Evolutionary conservation across 2,888 invertebrate genomes (phyloP).

Genomic region (Neria commutata): DNA sequence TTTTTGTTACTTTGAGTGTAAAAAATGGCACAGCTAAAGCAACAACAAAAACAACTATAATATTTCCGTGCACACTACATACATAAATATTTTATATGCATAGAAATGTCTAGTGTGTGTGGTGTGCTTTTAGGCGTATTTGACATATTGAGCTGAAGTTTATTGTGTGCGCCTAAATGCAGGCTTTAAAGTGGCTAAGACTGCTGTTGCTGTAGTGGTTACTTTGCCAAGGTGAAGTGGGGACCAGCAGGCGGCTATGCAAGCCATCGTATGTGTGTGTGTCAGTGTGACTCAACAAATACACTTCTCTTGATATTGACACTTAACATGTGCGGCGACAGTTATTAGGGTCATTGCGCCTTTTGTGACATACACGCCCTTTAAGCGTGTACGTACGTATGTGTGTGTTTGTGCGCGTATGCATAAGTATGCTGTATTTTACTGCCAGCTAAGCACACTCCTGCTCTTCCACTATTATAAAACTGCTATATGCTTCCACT

Average conservation of each 20-base stretch:
- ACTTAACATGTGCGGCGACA: conserved; percentile 53
- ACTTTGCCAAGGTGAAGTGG: too few relatives aligned
- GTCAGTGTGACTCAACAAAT: conserved; percentile 17
- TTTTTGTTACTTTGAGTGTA: too few relatives aligned
- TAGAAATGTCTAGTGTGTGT: too few relatives aligned
- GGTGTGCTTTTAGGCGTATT: conserved; percentile 50
- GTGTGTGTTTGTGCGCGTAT: conserved; percentile 26
- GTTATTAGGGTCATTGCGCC: conserved; percentile 53
- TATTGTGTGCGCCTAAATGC: conserved; percentile 13
- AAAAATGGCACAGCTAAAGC: neutral
- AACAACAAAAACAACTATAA: neutral
- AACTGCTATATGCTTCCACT: too few relatives aligned
- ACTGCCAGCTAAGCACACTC: too few relatives aligned
- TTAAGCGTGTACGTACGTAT: conserved; percentile 10
- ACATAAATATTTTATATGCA: too few relatives aligned
- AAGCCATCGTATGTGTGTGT: conserved; percentile 1
- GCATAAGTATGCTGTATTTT: too few relatives aligned
- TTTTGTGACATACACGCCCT: conserved; percentile 20
- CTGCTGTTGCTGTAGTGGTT: too few relatives aligned
- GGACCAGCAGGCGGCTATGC: too few relatives aligned
- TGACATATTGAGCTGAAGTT: conserved; percentile 40
- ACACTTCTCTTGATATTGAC: conserved; percentile 47
- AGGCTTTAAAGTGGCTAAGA: neutral
- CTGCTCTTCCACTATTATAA: too few relatives aligned
- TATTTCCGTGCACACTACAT: neutral